Evolutionary conservation across 2,113 vertebrate genomes (phyloP), one percentile per base, ranked within the genome.

Genomic region (Ceratotherium simum): DNA sequence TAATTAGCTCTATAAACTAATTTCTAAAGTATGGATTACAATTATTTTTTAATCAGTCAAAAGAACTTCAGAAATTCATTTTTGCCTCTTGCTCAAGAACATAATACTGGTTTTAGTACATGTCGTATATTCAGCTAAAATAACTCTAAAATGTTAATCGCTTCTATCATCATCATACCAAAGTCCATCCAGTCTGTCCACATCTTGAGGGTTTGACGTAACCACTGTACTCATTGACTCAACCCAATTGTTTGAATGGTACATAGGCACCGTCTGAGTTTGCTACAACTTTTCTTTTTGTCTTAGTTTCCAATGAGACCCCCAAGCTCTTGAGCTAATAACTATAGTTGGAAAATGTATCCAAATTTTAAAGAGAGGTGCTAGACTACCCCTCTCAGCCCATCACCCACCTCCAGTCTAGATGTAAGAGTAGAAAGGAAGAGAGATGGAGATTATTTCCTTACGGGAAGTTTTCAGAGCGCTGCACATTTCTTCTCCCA

Each of bases 1-100:
- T 62, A 88, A 93, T 89, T 78, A 84, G 42, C 4, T 42, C 25
- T 82, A 92, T 58, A 93, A 95, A 90, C 78, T 65, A 21, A 92
- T 67, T 62, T 84, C 83, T 39, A 39, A 80, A 83, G 14, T 76
- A 90, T 69, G 80, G 27, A 70, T 90, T 48, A 48, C 51, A 83
- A 9, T 75, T 92, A n/a, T 65, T 56, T 93, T 93, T 90, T 3
- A 89, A 56, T 64, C 65, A 86, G 8, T 31, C 31, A 73, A 80
- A 79, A 79, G 5, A 65, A 75, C 21, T 54, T 96, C 70, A 64
- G 48, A 70, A 86, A 56, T 93, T 46, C 2, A 3, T 31, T 92
- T 91, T 94, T 82, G 21, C 14, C 36, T 94, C 29, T 73, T 76
- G 76, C 27, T 95, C 48, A 90, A 60, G 31, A 94, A 73, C 27